phyloP scores from a whole-genome alignment of 2,113 vertebrate genomes.

The Zosterops lateralis region DNA sequence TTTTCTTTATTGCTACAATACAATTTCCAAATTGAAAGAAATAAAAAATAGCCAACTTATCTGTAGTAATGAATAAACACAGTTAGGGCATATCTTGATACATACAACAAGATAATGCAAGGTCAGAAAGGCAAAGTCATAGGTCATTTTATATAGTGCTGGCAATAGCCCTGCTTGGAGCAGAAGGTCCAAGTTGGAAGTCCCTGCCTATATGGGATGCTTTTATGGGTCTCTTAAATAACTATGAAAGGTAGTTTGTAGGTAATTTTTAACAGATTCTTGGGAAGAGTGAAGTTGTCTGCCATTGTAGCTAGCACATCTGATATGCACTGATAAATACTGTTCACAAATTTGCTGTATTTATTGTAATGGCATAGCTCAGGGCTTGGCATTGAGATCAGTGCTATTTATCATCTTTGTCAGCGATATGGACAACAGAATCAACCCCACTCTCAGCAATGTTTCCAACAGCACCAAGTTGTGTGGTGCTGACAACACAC shows the following conservation, averaged over 20 bases:
- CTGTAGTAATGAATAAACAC: background rate
- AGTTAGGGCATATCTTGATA: background rate
- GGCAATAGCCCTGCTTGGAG: background rate
- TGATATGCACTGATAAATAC: background rate
- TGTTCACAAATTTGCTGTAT: background rate
- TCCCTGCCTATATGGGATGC: background rate
- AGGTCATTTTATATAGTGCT: background rate
- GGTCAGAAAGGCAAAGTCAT: background rate
- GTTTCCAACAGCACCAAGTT: background rate
- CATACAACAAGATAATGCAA: background rate
- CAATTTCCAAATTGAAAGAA: background rate
- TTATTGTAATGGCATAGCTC: background rate
- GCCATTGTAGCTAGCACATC: background rate
- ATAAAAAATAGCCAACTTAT: background rate
- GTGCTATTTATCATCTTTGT: background rate
- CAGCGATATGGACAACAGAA: accelerated
- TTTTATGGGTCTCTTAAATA: background rate
- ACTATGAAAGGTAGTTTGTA: background rate
- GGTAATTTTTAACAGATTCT: background rate
- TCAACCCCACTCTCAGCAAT: background rate
- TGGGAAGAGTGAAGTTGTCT: background rate
- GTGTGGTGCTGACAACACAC: no score
- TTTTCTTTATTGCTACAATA: background rate
- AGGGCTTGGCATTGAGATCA: background rate
- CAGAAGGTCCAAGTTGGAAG: background rate